Base-by-base conservation (phyloP, 2,888 invertebrate species). In the Drosophila quasianomalipes region DNA sequence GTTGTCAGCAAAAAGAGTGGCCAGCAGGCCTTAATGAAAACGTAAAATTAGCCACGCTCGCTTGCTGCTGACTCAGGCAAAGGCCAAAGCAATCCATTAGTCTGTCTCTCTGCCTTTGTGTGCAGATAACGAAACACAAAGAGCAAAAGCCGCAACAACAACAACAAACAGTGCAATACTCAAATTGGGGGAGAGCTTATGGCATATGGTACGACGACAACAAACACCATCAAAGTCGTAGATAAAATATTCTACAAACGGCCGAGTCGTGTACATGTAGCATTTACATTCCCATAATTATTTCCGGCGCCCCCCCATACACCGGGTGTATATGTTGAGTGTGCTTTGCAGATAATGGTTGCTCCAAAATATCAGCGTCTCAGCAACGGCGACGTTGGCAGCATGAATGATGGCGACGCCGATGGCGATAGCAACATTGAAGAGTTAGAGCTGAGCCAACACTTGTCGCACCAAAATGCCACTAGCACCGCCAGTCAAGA, bases 321-420 rank as follows among this genome's bases (percentile, higher is more conserved):
- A 30, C 53, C 47, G 22, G 67, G 71, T 60, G 63, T 64, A 22
- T 55, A 52, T 53, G 41, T n/a, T 53, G 37, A 41, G 41, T 31
- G 51, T 91, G 88, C 76, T 83, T 33, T 76, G 30, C 70, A 66
- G 79, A 87, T 82, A 85, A 85, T 85, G 85, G 90, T 90, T 53
- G 73, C 88, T 39, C 81, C 91, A 44, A 93, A 92, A 70, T 93
- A 93, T 76, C 93, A 93, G 79, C 92, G 92, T n/a, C 86, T 93
- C 41, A 89, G 68, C 60, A 88, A 91, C 57, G 75, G 75, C 47
- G 83, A 81, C 57, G 82, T 69, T 59, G 77, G 73, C 47, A 76
- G 70, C 26, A 75, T 73, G 60, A 77, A 49, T 30, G 35, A 47
- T 7, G 57, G 60, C 59, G 81, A 74, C 54, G 82, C 72, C 69